Evolutionary conservation across 1,140 invertebrate genomes (phyloP), one percentile per base, ranked within the genome.

Genomic region (Euschistus heros): DNA sequence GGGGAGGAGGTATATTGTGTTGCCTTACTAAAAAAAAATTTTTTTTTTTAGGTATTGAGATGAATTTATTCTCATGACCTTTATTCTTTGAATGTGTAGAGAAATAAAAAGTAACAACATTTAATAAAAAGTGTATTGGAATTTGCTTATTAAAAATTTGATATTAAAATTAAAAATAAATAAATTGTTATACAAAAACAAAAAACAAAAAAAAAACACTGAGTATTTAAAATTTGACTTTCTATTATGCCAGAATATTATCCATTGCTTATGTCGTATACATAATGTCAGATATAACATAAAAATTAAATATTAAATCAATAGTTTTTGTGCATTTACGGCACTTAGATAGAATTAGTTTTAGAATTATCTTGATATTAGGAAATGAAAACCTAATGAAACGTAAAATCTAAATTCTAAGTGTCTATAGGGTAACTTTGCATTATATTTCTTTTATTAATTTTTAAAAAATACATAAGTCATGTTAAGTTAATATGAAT

Each of bases 291-390:
- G 54, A 24, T 57, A 57, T 57, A 57, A 57, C 24, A 57, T 57
- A 27, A 57, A 24, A 24, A 57, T 24, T 22, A 24, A 24, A 57
- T 24, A 24, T 24, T 24, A 24, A 57, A 24, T 57, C 24, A 57
- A 57, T 68, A 68, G 67, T 68, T 68, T 68, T 68, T 66, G 67
- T 68, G 67, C 67, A 66, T 55, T 68, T 66, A 66, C 67, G 67
- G 67, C 67, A 68, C 67, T 63, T 63, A 46, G 20, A 15, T 63
- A 44, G 20, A 13, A 8, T 27, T 62, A 50, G 22, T 55, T 62
- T 60, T 24, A 33, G 55, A 62, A 33, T 14, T 66, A 15, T 30
- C 17, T 46, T 24, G n/a, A 59, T 64, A 26, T 33, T 47, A 42
- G 50, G 18, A 44, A 37, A 27, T 27, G 24, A 24, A 47, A 15